A percentile compares a stretch with the other conserved stretches of the same genome.
Evolutionary conservation across 2,113 vertebrate genomes (phyloP).

Genomic region (Elanus axillaris): DNA sequence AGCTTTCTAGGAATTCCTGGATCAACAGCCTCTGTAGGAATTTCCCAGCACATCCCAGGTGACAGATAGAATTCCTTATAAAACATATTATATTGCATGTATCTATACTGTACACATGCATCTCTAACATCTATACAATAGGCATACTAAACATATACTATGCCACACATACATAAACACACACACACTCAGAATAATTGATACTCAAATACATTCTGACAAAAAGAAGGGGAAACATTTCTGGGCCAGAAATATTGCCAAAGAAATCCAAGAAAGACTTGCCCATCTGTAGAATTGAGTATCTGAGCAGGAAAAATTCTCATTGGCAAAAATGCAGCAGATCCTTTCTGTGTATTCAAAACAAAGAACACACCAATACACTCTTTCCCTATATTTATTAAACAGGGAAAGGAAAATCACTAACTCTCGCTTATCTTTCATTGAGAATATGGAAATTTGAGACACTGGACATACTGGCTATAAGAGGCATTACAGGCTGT

Average conservation of each 20-base stretch:
- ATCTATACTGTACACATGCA: neutral
- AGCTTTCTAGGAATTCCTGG: neutral
- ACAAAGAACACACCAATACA: neutral
- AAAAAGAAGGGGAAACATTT: neutral
- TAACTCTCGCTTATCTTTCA: neutral
- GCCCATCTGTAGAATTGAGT: neutral
- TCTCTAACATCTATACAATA: neutral
- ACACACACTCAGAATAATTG: neutral
- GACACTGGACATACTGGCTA: neutral
- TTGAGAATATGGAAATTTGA: neutral
- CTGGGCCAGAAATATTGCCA: neutral
- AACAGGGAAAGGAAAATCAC: neutral
- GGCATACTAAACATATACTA: neutral
- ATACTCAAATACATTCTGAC: neutral
- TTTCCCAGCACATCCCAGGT: neutral
- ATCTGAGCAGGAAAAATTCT: neutral
- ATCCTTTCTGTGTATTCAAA: neutral
- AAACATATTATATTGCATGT: neutral
- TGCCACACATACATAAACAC: neutral
- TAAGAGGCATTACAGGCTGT: neutral
- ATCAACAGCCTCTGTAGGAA: neutral
- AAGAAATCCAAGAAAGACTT: neutral
- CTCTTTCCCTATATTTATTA: neutral
- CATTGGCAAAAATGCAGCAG: neutral
- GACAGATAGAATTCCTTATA: neutral